Base-by-base conservation (phyloP, 2,113 vertebrate genomes). In the Sminthopsis crassicaudata region DNA sequence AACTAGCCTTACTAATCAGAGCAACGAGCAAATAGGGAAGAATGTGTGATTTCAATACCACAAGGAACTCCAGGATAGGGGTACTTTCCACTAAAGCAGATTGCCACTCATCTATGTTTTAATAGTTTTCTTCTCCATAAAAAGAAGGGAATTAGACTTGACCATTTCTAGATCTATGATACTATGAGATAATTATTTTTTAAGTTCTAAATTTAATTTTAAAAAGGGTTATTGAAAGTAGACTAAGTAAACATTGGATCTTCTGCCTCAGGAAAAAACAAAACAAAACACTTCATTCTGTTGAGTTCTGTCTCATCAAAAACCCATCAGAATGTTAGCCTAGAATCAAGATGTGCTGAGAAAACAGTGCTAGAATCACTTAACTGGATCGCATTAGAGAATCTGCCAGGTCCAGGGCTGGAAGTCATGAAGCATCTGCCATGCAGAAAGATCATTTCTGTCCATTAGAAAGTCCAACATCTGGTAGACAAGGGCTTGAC, bases 171-270 rank as follows among this genome's bases (percentile, higher is more conserved):
- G 60, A n/a, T 76, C 57, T n/a, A 76, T 76, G 16, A 84, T 84
- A 16, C n/a, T 84, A 23, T 84, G 7, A 23, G n/a, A 42, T 67
- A 0, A 3, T 16, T 30, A 30, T 90, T 11, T 14, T 95, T 53
- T 55, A 36, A 42, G 30, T 26, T 42, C 95, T 67, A 94, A 23
- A 84, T 5, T 14, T 42, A 19, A 94, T 92, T 2, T 84, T 84
- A 42, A 84, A 23, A 84, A 5, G 60, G 14, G 19, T 42, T n/a
- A 51, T 42, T 94, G 94, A 97, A 95, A 93, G 57, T 52, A 50
- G 51, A 91, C 89, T 92, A 96, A 95, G 89, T 91, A 93, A 97
- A 91, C 90, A 97, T 46, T 91, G 84, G 11, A 14, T 91, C 91
- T 67, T 89, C 23, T 89, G 42, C 22, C 95, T 95, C 57, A 52